A percentile compares a stretch with the other conserved stretches of the same genome.
Evolutionary conservation across 1,140 invertebrate genomes (phyloP).

Genomic region (Ips nitidus): DNA sequence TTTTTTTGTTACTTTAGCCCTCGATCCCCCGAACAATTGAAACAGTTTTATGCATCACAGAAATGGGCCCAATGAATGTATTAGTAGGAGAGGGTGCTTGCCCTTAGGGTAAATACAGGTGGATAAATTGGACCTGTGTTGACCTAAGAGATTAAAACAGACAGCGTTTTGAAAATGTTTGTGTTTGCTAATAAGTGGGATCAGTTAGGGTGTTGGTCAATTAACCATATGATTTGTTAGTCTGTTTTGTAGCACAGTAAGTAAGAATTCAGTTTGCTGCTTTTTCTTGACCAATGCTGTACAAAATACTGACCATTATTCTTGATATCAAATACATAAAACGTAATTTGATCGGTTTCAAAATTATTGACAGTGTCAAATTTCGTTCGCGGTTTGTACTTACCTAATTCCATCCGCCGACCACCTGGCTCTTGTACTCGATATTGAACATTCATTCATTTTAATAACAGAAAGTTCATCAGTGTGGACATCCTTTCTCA

Average conservation of each 20-base stretch:
- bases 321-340: no score
- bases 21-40: neutral
- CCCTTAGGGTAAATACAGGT: slow-evolving; percentile 1
- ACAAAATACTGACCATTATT: no score
- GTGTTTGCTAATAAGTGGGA: no score
- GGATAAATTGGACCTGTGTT: neutral
- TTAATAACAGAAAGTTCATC: neutral
- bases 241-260: no score
- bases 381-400: no score
- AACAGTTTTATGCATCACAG: neutral
- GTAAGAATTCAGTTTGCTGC: no score
- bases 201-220: no score
- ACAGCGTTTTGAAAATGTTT: neutral
- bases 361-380: no score
- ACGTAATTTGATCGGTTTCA: no score
- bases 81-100: neutral
- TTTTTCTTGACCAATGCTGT: no score
- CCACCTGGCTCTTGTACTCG: slow-evolving; percentile 8
- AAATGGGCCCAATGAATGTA: neutral
- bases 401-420: slow-evolving; percentile 13
- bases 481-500: slow-evolving; percentile 12
- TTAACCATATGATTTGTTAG: no score
- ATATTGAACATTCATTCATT: slow-evolving; percentile 11
- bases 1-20: slow-evolving; percentile 8
- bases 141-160: neutral